Evolutionary conservation across 1,140 invertebrate genomes (phyloP).

Genomic region (Drosophila sucinea): DNA sequence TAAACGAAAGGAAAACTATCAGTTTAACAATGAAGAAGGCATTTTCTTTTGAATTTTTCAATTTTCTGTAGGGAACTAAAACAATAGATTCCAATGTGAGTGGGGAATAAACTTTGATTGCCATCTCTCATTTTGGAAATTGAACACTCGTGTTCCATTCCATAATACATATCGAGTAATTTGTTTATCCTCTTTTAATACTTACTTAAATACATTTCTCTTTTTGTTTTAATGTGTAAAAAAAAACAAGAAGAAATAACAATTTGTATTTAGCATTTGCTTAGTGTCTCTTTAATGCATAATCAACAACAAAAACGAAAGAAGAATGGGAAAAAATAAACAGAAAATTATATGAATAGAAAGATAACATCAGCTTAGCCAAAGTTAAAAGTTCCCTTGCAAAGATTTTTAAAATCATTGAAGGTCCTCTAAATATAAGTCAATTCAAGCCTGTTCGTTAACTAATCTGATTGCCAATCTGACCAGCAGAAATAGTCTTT

Average conservation of each 20-base stretch:
- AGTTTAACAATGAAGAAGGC: constrained; percentile 9
- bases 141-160: constrained; percentile 42
- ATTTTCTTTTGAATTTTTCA: not conserved
- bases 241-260: constrained; percentile 3
- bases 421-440: not conserved
- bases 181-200: constrained; percentile 2
- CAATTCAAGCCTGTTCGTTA: no score
- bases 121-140: constrained; percentile 46
- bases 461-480: no score
- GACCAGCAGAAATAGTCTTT: no score
- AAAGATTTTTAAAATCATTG: not conserved
- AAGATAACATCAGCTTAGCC: not conserved
- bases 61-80: not conserved
- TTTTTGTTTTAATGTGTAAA: constrained; percentile 7
- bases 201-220: constrained; percentile 49
- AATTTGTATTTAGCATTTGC: constrained; percentile 6
- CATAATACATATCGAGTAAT: constrained; percentile 10
- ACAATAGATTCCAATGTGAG: not conserved
- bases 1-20: not conserved
- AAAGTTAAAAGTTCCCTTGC: not conserved
- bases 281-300: constrained; percentile 8
- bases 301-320: constrained; percentile 2
- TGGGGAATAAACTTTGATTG: constrained; percentile 45
- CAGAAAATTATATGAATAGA: not conserved
- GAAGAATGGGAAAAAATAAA: not conserved